phyloP scores from a whole-genome alignment of 2,888 invertebrate species.

The Slavum lentiscoides region DNA sequence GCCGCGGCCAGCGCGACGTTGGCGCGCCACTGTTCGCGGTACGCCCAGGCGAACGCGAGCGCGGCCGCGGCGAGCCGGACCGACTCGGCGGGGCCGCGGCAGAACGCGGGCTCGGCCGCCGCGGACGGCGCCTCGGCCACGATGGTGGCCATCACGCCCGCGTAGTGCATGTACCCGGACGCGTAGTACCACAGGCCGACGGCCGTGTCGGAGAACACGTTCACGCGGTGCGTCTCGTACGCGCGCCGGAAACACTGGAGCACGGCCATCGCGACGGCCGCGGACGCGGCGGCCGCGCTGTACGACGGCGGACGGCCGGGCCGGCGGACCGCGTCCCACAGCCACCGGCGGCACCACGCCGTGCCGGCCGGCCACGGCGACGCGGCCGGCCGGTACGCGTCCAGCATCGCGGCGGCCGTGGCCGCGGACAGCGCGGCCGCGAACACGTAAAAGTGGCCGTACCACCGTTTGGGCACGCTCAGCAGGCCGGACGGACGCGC shows the following conservation, averaged over 20 bases:
- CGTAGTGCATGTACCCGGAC: constrained; percentile 29
- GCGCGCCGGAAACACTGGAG: constrained; percentile 11
- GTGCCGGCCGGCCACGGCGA: not conserved
- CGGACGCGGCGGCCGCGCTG: constrained; percentile 19
- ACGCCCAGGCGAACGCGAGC: constrained; percentile 21
- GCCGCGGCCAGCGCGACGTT: constrained; percentile 23
- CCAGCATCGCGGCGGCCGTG: not conserved
- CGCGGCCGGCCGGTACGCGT: not conserved
- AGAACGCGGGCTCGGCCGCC: not conserved
- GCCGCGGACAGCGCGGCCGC: not conserved
- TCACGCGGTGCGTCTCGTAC: constrained; percentile 24
- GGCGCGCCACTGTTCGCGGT: constrained; percentile 28
- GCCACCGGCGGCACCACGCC: constrained; percentile 8
- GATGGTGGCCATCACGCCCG: constrained; percentile 14
- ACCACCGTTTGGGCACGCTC: constrained; percentile 41
- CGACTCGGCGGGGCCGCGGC: not conserved
- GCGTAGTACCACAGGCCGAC: constrained; percentile 29
- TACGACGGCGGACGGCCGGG: not conserved
- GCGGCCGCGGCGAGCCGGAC: constrained; percentile 1
- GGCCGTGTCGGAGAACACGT: constrained; percentile 38
- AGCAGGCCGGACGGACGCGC: constrained; percentile 14
- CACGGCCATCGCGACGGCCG: constrained; percentile 10
- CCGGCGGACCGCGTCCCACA: not conserved
- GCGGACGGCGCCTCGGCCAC: constrained; percentile 24
- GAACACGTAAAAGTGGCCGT: constrained; percentile 20